These are phyloP conservation scores for Saguinus midas DNA, from an alignment of 2,113 vertebrate species.

Conservation along the genomic window DNA sequence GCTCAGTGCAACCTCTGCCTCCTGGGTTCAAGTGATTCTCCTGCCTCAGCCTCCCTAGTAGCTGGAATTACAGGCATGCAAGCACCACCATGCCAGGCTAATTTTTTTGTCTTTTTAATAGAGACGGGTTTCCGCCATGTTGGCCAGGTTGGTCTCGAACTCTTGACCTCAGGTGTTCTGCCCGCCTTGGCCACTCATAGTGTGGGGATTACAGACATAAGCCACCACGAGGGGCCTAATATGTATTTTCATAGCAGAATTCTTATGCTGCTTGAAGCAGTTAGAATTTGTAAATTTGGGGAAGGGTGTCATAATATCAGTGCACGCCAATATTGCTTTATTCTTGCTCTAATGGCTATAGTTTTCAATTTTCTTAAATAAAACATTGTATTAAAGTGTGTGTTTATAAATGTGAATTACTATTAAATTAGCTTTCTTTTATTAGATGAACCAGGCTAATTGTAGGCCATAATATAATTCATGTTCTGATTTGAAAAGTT, in stretches of 20 bases:
- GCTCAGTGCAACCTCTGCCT: no score
- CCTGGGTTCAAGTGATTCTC: no score
- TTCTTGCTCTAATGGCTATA: background rate
- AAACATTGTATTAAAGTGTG: background rate
- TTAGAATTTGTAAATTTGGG: background rate
- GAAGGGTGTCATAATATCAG: background rate
- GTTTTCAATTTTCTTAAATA: background rate
- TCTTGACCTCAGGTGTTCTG: no score
- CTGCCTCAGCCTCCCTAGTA: no score
- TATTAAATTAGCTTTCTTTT: background rate
- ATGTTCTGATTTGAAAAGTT: constrained; percentile 11
- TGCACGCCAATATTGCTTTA: background rate
- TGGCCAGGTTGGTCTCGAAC: no score
- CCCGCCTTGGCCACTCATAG: no score
- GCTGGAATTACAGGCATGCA: no score
- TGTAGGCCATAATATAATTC: background rate
- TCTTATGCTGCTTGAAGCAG: background rate
- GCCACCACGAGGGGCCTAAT: no score
- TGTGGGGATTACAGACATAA: no score
- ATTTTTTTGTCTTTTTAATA: no score
- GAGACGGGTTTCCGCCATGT: rapidly evolving
- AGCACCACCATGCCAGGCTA: no score
- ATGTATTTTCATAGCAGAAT: no score
- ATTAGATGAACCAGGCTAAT: background rate
- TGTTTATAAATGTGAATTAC: background rate